These are phyloP conservation scores for Aldrovandia affinis DNA, from an alignment of 2,797 vertebrate species.

Conservation along the genomic window DNA sequence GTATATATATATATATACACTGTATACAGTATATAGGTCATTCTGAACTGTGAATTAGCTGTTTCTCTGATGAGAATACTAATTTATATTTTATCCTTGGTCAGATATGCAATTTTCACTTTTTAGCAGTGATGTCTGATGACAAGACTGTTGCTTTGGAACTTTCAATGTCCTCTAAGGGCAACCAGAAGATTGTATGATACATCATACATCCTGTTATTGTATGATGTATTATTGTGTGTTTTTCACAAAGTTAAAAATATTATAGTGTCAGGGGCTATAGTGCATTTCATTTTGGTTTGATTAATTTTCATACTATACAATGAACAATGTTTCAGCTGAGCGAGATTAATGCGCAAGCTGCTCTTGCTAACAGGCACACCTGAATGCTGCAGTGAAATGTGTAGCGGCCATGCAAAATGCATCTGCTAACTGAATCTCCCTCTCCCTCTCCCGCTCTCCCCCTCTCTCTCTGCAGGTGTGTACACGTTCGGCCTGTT, in stretches of 20 bases:
- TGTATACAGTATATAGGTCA: no score
- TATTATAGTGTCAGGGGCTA: background rate
- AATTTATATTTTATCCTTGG: background rate
- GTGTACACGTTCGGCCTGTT: constrained; percentile 97
- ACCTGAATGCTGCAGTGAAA: background rate
- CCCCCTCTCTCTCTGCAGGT: constrained; percentile 69
- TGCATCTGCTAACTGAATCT: background rate
- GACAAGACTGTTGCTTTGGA: background rate
- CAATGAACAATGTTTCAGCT: background rate
- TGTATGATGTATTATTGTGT: background rate
- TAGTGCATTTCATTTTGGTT: background rate
- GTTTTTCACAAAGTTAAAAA: background rate
- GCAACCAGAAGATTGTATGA: background rate
- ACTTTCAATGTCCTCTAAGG: background rate
- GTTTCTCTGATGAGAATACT: background rate
- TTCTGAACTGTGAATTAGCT: background rate
- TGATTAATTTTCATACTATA: background rate
- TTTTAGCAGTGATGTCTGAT: background rate
- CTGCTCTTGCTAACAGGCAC: constrained; percentile 7
- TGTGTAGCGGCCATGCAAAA: constrained; percentile 16
- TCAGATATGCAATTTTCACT: background rate
- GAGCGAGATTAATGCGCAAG: constrained; percentile 3
- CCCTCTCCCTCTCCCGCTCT: background rate
- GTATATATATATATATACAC: no score
- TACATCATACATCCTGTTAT: background rate